Evolutionary conservation across 2,113 vertebrate genomes (phyloP).

Genomic region (Anseranas semipalmata): DNA sequence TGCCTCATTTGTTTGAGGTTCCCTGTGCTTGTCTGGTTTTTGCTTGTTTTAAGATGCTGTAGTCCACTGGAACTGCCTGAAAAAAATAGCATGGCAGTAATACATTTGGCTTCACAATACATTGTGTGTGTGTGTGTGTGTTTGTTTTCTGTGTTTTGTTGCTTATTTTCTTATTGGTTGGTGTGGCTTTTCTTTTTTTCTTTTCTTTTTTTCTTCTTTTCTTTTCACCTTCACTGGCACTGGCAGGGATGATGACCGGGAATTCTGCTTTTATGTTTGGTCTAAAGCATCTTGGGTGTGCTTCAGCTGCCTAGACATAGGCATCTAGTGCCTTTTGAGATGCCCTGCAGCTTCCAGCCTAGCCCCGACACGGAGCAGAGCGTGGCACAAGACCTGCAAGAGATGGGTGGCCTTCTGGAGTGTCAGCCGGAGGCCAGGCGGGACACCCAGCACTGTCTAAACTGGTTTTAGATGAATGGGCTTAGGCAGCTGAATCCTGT

Average conservation of each 20-base stretch:
- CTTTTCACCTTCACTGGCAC: too few species aligned
- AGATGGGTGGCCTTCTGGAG: not conserved
- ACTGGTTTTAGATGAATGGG: not conserved
- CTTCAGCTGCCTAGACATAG: not conserved
- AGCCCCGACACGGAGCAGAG: accelerated
- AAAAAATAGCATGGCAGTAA: not conserved
- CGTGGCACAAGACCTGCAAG: accelerated
- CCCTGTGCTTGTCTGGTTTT: not conserved
- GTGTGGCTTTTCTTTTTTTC: too few species aligned
- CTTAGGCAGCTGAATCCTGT: not conserved
- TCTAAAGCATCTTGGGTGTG: accelerated
- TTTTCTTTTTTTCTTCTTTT: too few species aligned
- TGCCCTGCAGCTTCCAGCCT: not conserved
- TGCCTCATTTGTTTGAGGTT: not conserved
- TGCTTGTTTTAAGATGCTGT: not conserved
- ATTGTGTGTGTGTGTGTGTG: not conserved
- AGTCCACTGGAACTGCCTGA: not conserved
- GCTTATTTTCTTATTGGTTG: too few species aligned
- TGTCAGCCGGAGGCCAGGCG: not conserved
- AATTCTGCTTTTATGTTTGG: not conserved
- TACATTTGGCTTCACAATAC: not conserved
- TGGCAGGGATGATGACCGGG: not conserved
- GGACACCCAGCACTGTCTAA: not conserved
- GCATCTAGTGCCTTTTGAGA: not conserved
- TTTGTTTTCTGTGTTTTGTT: too few species aligned